Evolutionary conservation across 2,888 invertebrate species (phyloP).

Genomic region (Amblyteles armatorius): DNA sequence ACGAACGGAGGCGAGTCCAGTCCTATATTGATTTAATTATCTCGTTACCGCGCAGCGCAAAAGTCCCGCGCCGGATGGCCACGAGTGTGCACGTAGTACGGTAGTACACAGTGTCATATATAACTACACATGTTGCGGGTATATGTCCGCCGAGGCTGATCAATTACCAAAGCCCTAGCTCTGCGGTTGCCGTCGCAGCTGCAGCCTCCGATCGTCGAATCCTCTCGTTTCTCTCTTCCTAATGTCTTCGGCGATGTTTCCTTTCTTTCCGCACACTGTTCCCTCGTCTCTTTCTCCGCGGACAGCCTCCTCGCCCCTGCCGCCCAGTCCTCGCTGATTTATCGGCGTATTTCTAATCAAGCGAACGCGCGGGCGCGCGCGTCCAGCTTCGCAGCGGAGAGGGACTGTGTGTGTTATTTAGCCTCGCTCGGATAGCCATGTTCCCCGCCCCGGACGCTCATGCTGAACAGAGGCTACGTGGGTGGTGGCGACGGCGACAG

Average conservation of each 20-base stretch:
- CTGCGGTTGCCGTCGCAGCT: slow-evolving; percentile 52
- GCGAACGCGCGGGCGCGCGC: slow-evolving; percentile 64
- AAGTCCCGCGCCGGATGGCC: slow-evolving; percentile 65
- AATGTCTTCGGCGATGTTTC: slow-evolving; percentile 57
- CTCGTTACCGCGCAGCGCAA: slow-evolving; percentile 70
- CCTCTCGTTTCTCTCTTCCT: slow-evolving; percentile 55
- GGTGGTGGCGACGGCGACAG: slow-evolving; percentile 76
- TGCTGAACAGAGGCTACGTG: slow-evolving; percentile 82
- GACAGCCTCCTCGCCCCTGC: slow-evolving; percentile 16
- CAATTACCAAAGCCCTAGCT: slow-evolving; percentile 70
- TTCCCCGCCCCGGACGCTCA: slow-evolving; percentile 77
- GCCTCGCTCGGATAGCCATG: slow-evolving; percentile 81
- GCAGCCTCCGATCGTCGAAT: slow-evolving; percentile 50
- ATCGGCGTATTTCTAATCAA: slow-evolving; percentile 81
- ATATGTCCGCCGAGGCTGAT: slow-evolving; percentile 59
- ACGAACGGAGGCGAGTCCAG: slow-evolving; percentile 65
- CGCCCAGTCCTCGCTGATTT: slow-evolving; percentile 71
- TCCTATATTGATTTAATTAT: slow-evolving; percentile 78
- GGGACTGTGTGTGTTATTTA: slow-evolving; percentile 81
- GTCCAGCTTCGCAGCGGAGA: slow-evolving; percentile 59
- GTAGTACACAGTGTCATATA: slow-evolving; percentile 40
- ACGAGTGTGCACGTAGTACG: slow-evolving; percentile 31
- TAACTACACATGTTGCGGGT: slow-evolving; percentile 29
- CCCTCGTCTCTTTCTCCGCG: slow-evolving; percentile 12
- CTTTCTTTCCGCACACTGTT: slow-evolving; percentile 48